Evolutionary conservation across 2,888 invertebrate species (phyloP), one percentile per base, ranked within the genome.

Genomic region (Tenthredo mesomela): DNA sequence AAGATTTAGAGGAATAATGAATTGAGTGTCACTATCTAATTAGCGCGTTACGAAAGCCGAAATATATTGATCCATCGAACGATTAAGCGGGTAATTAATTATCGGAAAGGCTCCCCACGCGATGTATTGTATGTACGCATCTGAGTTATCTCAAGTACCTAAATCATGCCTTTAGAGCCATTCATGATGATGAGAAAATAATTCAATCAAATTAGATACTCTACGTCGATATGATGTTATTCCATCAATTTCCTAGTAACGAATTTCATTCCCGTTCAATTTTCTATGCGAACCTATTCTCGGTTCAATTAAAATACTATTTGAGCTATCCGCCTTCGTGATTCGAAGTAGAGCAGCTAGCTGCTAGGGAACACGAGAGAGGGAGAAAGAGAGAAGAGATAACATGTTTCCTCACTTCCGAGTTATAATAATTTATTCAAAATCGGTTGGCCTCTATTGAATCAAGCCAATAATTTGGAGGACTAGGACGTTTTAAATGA

Each of bases 91-190:
- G 47, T 37, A 33, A 84, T 84, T 84, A 47, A 84, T 47, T 84
- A n/a, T 84, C 50, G 47, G 33, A 29, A 37, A 54, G 50, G 33
- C 50, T 84, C 83, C 83, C 71, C 12, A 50, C 83, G 33, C 83
- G 65, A 15, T 50, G 37, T 43, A 73, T 21, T 43, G 40, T 40
- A 40, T n/a, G 2, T n/a, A 21, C 40, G 29, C 7, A 70, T 70
- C 29, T 33, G 37, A 37, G 70, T 43, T 37, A 47, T 47, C 33
- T 18, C 15, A 21, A 7, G 70, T 82, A 70, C 15, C 15, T 47
- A 47, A 70, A 54, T 40, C 25, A 77, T 10, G 61, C 47, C 18
- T 21, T 18, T 58, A 7, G 25, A 15, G 37, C 9, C 40, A 40
- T 43, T 15, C 43, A 73, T 43, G 71, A 43, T n/a, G 25, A 73